phyloP scores from a whole-genome alignment of 2,797 vertebrate genomes.

The Microtus californicus region DNA sequence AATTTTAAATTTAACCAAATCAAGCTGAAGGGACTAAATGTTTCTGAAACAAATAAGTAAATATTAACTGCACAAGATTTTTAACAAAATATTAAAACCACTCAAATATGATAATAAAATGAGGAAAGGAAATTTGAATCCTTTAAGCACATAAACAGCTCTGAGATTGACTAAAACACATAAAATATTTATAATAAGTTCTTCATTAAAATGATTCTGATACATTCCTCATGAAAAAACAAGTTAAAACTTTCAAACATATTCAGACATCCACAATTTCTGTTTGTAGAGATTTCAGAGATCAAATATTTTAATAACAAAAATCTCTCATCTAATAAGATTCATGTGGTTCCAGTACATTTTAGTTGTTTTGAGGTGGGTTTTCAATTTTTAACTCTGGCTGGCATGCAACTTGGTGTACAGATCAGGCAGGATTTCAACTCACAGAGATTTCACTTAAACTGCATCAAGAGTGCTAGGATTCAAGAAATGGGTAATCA shows the following conservation, averaged over 20 bases:
- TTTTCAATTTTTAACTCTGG: not conserved
- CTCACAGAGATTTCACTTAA: no score
- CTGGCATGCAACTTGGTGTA: not conserved
- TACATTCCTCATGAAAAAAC: not conserved
- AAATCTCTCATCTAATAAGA: not conserved
- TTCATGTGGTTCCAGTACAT: not conserved
- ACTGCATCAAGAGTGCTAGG: not conserved
- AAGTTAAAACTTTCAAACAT: not conserved
- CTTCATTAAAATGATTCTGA: not conserved
- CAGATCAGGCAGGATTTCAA: not conserved
- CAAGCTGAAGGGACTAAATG: not conserved
- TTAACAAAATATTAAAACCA: not conserved
- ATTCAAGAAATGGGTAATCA: not conserved
- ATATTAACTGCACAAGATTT: not conserved
- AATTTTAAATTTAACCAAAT: conserved; percentile 40
- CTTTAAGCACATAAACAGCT: not conserved
- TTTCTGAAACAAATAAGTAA: conserved; percentile 1
- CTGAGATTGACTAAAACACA: not conserved
- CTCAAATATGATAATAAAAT: not conserved
- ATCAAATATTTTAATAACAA: not conserved
- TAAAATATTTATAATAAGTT: not conserved
- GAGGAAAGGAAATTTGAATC: not conserved
- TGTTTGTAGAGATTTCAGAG: not conserved
- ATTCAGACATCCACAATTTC: not conserved
- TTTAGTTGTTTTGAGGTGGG: not conserved